Evolutionary conservation across 2,888 invertebrate genomes (phyloP).

Genomic region (Scrobipalpa costella): DNA sequence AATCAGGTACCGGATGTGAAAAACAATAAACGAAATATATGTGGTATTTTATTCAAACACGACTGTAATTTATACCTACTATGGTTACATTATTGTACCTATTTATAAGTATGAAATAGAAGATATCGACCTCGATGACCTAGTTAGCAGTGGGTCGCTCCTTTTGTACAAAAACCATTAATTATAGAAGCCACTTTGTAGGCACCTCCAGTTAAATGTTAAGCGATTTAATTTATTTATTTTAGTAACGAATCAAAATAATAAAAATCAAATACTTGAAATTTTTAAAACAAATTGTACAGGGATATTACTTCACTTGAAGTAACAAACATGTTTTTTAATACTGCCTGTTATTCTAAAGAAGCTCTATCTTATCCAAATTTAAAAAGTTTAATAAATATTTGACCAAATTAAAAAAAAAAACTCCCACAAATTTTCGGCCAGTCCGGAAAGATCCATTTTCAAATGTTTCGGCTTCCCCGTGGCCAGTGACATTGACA

Average conservation of each 20-base stretch:
- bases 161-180: conserved; percentile 72
- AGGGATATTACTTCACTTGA: too few relatives aligned
- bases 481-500: conserved; percentile 61
- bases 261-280: too few relatives aligned
- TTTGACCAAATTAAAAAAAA: too few relatives aligned
- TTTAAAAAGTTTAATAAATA: too few relatives aligned
- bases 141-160: conserved; percentile 48
- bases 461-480: conserved; percentile 31
- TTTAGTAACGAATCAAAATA: too few relatives aligned
- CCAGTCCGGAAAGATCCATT: neutral
- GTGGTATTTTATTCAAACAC: too few relatives aligned
- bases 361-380: too few relatives aligned
- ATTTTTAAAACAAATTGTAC: too few relatives aligned
- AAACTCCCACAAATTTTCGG: too few relatives aligned
- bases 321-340: too few relatives aligned
- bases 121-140: conserved; percentile 45
- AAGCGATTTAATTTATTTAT: conserved; percentile 3
- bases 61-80: neutral
- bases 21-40: neutral
- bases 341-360: too few relatives aligned
- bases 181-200: conserved; percentile 53
- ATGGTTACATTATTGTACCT: neutral
- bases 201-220: neutral
- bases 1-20: conserved; percentile 29
- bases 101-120: conserved; percentile 2